Percentiles rank a stretch among this genome's conserved stretches.
These are phyloP conservation scores for Cnemophilus loriae DNA, from an alignment of 2,113 vertebrate species.

Conservation along the genomic window DNA sequence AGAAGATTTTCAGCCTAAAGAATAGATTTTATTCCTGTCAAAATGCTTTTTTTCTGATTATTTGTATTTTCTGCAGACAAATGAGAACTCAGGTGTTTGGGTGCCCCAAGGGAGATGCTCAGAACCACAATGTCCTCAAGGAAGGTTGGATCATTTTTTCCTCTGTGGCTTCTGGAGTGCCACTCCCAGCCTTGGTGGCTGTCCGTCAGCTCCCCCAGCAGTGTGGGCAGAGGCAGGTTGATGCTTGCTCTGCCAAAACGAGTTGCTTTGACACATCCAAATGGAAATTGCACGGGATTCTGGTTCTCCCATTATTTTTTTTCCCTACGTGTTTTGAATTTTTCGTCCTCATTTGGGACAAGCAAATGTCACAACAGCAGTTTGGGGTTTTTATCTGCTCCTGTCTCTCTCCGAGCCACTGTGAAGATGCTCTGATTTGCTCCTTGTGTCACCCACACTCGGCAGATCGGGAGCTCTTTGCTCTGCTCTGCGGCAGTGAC, in stretches of 20 bases:
- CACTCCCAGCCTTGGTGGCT: not conserved
- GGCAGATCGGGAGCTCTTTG: not conserved
- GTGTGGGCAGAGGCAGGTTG: not conserved
- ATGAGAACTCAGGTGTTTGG: not conserved
- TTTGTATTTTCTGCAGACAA: not conserved
- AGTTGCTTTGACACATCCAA: not conserved
- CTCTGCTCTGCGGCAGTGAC: not conserved
- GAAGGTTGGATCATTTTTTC: not conserved
- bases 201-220: not conserved
- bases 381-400: not conserved
- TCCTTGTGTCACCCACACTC: not conserved
- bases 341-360: not conserved
- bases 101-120: not conserved
- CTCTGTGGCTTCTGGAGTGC: not conserved
- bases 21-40: not conserved
- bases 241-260: not conserved
- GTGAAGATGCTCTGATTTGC: not conserved
- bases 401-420: accelerated
- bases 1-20: not conserved
- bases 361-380: not conserved
- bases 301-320: not conserved
- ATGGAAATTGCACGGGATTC: not conserved
- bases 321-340: not conserved
- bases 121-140: not conserved
- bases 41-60: not conserved